A percentile compares a stretch with the other conserved stretches of the same genome.
phyloP scores from a whole-genome alignment of 2,888 invertebrate species.

The Pelosia muscerda region DNA sequence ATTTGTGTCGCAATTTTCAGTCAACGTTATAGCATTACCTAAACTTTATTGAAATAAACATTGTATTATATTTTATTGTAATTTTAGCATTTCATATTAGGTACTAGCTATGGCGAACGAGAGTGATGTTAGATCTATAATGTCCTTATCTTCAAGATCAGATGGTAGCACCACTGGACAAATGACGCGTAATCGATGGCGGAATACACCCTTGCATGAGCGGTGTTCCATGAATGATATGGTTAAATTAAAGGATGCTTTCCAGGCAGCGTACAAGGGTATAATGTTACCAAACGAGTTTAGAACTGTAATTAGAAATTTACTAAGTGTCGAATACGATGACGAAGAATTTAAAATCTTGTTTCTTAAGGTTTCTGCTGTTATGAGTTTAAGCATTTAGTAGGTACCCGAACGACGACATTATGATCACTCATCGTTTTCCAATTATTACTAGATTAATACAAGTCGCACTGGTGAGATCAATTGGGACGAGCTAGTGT shows the following conservation, averaged over 20 bases:
- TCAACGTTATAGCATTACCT: not conserved
- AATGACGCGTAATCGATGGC: slow-evolving; percentile 55
- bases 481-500: slow-evolving; percentile 93
- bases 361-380: slow-evolving; percentile 85
- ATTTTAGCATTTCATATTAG: slow-evolving; percentile 14
- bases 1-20: no score
- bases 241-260: slow-evolving; percentile 78
- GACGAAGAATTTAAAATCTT: slow-evolving; percentile 88
- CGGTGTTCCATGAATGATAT: slow-evolving; percentile 78
- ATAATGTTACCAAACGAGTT: slow-evolving; percentile 77
- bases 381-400: not conserved
- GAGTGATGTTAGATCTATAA: slow-evolving; percentile 68
- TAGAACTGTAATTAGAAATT: slow-evolving; percentile 69
- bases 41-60: slow-evolving; percentile 5
- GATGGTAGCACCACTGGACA: slow-evolving; percentile 66
- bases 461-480: slow-evolving; percentile 85
- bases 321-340: slow-evolving; percentile 82
- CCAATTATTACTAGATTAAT: slow-evolving; percentile 79
- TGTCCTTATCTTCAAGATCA: slow-evolving; percentile 70
- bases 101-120: slow-evolving; percentile 68
- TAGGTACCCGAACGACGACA: not conserved
- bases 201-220: slow-evolving; percentile 75
- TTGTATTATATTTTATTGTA: slow-evolving; percentile 15
- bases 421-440: not conserved
- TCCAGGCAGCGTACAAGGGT: slow-evolving; percentile 73